Conservation (phyloP, 2,888 invertebrate genomes). For the Pristionchus exspectatus region DNA sequence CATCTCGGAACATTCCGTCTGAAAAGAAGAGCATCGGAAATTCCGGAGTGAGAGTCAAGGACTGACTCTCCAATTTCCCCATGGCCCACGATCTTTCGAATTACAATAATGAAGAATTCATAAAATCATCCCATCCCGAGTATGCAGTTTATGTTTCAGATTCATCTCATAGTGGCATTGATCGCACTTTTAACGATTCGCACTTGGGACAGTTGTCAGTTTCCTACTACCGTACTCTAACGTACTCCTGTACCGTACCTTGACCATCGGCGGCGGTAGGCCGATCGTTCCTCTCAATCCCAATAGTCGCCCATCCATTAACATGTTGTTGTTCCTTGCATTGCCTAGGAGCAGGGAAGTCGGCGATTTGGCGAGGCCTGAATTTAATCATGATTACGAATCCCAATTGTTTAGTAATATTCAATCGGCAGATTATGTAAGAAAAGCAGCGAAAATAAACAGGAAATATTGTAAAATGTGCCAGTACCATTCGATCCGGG, state of each 20-base stretch:
- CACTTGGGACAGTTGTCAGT: not conserved
- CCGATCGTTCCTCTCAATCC: slow-evolving; percentile 16
- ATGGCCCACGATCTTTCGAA: too few relatives aligned
- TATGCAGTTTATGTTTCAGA: too few relatives aligned
- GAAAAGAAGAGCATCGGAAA: not conserved
- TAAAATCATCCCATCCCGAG: too few relatives aligned
- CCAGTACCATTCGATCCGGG: not conserved
- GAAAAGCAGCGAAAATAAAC: not conserved
- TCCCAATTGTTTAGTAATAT: too few relatives aligned
- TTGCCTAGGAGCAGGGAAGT: not conserved
- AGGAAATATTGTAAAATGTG: too few relatives aligned
- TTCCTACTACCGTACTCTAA: not conserved
- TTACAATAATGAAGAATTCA: too few relatives aligned
- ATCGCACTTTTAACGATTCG: too few relatives aligned
- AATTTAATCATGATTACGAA: not conserved
- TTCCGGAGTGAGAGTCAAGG: too few relatives aligned
- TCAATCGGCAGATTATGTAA: too few relatives aligned
- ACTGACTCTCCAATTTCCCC: too few relatives aligned
- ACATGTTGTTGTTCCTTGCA: not conserved
- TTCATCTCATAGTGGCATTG: too few relatives aligned
- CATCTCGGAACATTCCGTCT: slow-evolving; percentile 4
- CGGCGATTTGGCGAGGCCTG: slow-evolving; percentile 23
- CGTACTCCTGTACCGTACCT: not conserved
- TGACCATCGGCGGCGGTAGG: not conserved
- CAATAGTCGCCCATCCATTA: slow-evolving; percentile 2